phyloP scores from a whole-genome alignment of 2,113 vertebrate genomes.

The Alosa alosa region DNA sequence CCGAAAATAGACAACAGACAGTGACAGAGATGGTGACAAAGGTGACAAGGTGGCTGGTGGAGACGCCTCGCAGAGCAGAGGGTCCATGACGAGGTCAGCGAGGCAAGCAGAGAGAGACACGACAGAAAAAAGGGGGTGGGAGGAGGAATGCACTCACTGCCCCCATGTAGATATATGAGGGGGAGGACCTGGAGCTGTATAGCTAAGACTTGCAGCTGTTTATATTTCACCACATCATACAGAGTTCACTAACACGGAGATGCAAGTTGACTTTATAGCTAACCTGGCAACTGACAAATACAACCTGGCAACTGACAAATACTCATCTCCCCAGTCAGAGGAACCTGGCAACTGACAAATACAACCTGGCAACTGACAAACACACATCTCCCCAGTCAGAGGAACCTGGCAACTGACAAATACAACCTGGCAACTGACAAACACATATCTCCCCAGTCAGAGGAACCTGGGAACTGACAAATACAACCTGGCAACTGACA shows the following conservation, averaged over 20 bases:
- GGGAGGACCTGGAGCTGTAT: not conserved
- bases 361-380: not conserved
- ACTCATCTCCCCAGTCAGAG: not conserved
- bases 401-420: too few relatives aligned
- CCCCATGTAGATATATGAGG: not conserved
- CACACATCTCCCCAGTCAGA: not conserved
- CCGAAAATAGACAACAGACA: not conserved
- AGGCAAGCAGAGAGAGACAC: not conserved
- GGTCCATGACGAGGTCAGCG: not conserved
- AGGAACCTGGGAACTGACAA: too few relatives aligned
- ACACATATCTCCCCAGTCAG: not conserved
- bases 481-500: not conserved
- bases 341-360: too few relatives aligned
- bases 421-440: not conserved
- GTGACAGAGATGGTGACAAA: not conserved
- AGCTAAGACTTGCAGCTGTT: not conserved
- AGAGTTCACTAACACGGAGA: not conserved
- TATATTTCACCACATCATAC: not conserved
- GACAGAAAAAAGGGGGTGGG: not conserved
- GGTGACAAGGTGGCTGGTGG: not conserved
- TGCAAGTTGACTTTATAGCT: not conserved
- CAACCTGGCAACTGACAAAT: not conserved
- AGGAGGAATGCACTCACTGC: slow-evolving; percentile 8
- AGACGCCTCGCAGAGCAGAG: not conserved
- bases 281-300: too few relatives aligned